Conservation (phyloP, 2,888 invertebrate species). For the Chromoteleia sp. region DNA sequence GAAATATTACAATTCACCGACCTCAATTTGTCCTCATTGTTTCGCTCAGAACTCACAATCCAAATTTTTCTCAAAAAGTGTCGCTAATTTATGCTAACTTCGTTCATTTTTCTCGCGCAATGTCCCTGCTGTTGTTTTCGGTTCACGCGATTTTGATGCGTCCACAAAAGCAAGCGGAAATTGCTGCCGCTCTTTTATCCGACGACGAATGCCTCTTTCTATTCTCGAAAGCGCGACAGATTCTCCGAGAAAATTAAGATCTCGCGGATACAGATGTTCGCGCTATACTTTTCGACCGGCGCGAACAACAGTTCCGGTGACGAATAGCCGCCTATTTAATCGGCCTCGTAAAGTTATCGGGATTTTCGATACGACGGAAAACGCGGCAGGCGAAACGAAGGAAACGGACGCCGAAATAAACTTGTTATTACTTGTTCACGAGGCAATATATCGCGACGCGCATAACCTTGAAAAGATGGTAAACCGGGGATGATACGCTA, state of each 20-base stretch:
- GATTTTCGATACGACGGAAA: too few species aligned
- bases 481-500: slow-evolving; percentile 24
- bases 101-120: not conserved
- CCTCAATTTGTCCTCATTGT: not conserved
- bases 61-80: not conserved
- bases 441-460: slow-evolving; percentile 15
- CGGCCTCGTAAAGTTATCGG: slow-evolving; percentile 18
- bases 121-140: slow-evolving; percentile 49
- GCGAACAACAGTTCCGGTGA: slow-evolving; percentile 15
- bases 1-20: too few species aligned
- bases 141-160: slow-evolving; percentile 76
- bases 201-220: slow-evolving; percentile 71
- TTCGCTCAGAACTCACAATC: not conserved
- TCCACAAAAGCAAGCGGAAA: slow-evolving; percentile 80
- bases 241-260: slow-evolving; percentile 63
- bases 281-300: not conserved
- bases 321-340: slow-evolving; percentile 25
- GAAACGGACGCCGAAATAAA: slow-evolving; percentile 27
- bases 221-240: slow-evolving; percentile 65
- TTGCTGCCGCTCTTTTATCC: slow-evolving; percentile 77
- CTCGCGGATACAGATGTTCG: slow-evolving; percentile 33
- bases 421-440: slow-evolving; percentile 48
- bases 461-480: slow-evolving; percentile 47
- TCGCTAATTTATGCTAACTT: slow-evolving; percentile 11
- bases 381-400: not conserved